Conservation (phyloP, 2,888 invertebrate species). For the Drepanosiphum platanoidis region DNA sequence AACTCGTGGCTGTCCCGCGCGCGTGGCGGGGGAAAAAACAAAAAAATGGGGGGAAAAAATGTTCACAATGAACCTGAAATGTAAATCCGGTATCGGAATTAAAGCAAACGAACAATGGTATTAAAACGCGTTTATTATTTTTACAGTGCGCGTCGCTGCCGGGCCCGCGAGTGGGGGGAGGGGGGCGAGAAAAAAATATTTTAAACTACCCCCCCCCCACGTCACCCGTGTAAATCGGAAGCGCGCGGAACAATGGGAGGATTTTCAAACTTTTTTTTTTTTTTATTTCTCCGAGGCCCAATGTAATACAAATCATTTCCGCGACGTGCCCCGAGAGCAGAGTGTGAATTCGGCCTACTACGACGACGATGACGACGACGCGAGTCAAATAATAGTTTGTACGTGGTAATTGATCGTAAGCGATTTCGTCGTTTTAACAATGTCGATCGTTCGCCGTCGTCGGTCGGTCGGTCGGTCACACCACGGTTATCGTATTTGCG, state of each 20-base stretch:
- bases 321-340: background rate
- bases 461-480: too few species aligned
- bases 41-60: conserved; percentile 23
- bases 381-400: too few species aligned
- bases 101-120: conserved; percentile 47
- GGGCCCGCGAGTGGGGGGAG: too few species aligned
- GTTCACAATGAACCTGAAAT: conserved; percentile 59
- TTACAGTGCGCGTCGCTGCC: background rate
- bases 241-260: background rate
- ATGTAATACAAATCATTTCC: background rate
- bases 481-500: too few species aligned
- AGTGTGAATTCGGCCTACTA: background rate
- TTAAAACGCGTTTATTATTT: conserved; percentile 44
- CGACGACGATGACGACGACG: too few species aligned
- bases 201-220: background rate
- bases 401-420: background rate
- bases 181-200: conserved; percentile 15
- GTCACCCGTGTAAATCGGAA: background rate
- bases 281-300: background rate
- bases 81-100: conserved; percentile 55
- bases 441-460: too few species aligned
- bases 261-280: background rate
- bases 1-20: conserved; percentile 29
- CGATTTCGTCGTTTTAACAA: background rate
- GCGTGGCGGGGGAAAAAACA: background rate